Evolutionary conservation across 1,140 invertebrate species (phyloP), one percentile per base, ranked within the genome.

Genomic region (Saccostrea glomerata): DNA sequence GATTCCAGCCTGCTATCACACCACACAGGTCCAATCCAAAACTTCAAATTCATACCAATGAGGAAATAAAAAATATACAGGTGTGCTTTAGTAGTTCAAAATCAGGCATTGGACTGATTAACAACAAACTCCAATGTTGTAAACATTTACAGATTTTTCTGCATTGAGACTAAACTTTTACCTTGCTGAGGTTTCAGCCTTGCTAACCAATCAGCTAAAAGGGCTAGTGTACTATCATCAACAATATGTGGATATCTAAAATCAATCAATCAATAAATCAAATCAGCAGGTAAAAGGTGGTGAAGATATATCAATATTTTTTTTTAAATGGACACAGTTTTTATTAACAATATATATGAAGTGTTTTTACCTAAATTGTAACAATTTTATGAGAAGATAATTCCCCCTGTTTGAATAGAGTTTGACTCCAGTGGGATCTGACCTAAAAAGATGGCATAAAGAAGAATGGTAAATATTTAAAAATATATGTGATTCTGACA

Each of bases 401-500:
- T 99, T 99, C 77, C 97, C 98, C 91, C 98, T 96, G 94, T 99
- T 99, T 7, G 97, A 97, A 0, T 96, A 94, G n/a, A 98, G 94
- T 88, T 96, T 92, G 23, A 58, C 73, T 84, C 83, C 88, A 54
- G 70, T 77, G 15, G 70, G 70, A 30, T 77, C 25, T 54, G 25
- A 23, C 15, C 56, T 73, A 20, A 1, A 73, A 6, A 58, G 30
- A 36, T 36, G 30, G 36, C 36, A 47, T 55, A 86, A 17, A 66
- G 13, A 40, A n/a, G 40, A 25, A n/a, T n/a, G 7, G 2, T 25
- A 2, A 47, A 47, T 7, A 47, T 36, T 36, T 36, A 47, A 47
- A 47, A 47, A 47, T 5, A 47, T 47, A 7, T 47, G 47, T 47
- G 47, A 47, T 47, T 5, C 5, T 47, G 47, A 9, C 47, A 47